A percentile compares a stretch with the other conserved stretches of the same genome.
Conservation (phyloP, 2,797 vertebrate genomes). For the Rachycentron canadum region DNA sequence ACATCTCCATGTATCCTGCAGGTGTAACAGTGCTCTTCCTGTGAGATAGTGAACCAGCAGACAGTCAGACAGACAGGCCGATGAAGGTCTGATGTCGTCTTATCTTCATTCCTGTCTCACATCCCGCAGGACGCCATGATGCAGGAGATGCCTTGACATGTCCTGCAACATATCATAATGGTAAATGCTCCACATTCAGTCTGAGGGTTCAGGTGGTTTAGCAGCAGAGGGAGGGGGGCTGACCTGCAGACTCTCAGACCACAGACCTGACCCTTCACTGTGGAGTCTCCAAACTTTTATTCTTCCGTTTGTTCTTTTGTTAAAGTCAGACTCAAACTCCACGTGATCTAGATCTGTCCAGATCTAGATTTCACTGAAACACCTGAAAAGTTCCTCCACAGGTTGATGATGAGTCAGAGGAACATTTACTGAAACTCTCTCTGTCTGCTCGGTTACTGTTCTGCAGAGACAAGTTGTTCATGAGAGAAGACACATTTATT, state of each 20-base stretch:
- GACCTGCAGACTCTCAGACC: background rate
- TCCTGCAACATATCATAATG: slow-evolving; percentile 1
- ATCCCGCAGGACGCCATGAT: slow-evolving; percentile 4
- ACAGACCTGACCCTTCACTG: background rate
- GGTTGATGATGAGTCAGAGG: too few species aligned
- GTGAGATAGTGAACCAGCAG: slow-evolving; percentile 40
- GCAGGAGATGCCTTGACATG: slow-evolving; percentile 36
- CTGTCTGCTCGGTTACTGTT: too few species aligned
- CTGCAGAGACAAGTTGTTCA: too few species aligned
- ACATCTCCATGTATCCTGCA: slow-evolving; percentile 60
- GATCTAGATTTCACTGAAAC: too few species aligned
- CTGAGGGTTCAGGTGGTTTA: slow-evolving; percentile 3
- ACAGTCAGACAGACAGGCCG: slow-evolving; percentile 24
- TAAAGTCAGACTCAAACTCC: background rate
- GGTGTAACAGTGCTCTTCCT: slow-evolving; percentile 57
- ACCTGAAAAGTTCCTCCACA: too few species aligned
- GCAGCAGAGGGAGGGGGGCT: background rate
- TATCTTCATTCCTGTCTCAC: slow-evolving; percentile 68
- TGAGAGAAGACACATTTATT: too few species aligned
- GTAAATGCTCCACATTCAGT: background rate
- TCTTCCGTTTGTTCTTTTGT: background rate
- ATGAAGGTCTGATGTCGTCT: slow-evolving; percentile 35
- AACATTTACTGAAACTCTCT: too few species aligned
- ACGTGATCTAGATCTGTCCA: too few species aligned
- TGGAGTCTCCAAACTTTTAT: background rate